phyloP scores from a whole-genome alignment of 2,888 invertebrate species.

The Fabriciana adippe region DNA sequence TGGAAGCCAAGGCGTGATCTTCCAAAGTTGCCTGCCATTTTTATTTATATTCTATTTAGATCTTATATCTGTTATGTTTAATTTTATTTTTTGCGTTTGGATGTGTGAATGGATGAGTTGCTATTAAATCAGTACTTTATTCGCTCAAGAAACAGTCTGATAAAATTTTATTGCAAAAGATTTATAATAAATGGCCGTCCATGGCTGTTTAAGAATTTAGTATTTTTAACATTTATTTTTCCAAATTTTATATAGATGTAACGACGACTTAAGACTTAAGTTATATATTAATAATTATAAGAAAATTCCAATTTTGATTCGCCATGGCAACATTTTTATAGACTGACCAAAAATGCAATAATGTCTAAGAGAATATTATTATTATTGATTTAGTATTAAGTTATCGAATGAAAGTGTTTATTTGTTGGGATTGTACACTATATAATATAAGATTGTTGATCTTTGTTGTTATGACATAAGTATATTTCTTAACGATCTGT shows the following conservation, averaged over 20 bases:
- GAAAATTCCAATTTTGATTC: neutral
- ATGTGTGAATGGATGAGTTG: neutral
- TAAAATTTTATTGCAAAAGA: too few relatives aligned
- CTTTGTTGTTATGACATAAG: conserved; percentile 31
- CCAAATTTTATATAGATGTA: too few relatives aligned
- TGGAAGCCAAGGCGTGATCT: conserved; percentile 70
- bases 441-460: conserved; percentile 36
- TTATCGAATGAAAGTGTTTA: conserved; percentile 11
- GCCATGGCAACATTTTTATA: conserved; percentile 29
- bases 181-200: too few relatives aligned
- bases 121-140: neutral
- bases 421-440: conserved; percentile 31
- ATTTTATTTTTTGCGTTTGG: conserved; percentile 7
- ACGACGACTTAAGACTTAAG: neutral
- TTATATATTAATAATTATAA: conserved; percentile 3
- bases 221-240: neutral
- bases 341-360: conserved; percentile 31
- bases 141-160: neutral
- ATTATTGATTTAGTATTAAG: conserved; percentile 12
- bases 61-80: neutral
- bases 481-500: conserved; percentile 58
- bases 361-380: conserved; percentile 13
- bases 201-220: neutral
- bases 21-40: conserved; percentile 41
- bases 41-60: conserved; percentile 26